Percentiles rank a stretch among this genome's conserved stretches.
Conservation (phyloP, 2,113 vertebrate species). For the Eptesicus fuscus region DNA sequence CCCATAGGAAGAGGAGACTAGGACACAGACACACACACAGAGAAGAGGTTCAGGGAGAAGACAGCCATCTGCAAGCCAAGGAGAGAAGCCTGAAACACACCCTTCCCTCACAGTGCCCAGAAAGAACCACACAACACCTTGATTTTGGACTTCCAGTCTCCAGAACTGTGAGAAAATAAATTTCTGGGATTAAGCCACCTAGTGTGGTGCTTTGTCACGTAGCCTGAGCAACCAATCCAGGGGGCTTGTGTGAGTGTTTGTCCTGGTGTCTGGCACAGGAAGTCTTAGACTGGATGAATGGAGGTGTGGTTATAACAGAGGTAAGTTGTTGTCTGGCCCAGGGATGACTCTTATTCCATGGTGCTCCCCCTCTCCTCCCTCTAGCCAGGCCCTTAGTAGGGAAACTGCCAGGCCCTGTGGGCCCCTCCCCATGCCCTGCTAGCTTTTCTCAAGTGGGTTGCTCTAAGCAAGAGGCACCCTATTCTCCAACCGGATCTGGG, state of each 20-base stretch:
- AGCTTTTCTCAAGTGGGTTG: not conserved
- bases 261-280: not conserved
- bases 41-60: not conserved
- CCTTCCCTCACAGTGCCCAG: no score
- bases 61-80: not conserved
- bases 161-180: not conserved
- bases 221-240: not conserved
- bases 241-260: not conserved
- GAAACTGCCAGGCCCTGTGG: not conserved
- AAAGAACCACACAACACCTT: not conserved
- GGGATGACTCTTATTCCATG: not conserved
- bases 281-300: not conserved
- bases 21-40: not conserved
- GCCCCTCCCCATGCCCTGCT: fast-evolving
- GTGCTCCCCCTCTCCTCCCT: no score
- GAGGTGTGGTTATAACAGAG: not conserved
- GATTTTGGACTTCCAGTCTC: not conserved
- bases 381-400: not conserved
- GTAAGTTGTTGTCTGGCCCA: fast-evolving
- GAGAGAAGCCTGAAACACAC: not conserved
- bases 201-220: not conserved
- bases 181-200: not conserved
- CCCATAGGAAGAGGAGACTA: not conserved
- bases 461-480: not conserved
- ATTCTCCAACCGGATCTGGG: not conserved